Percentiles rank a stretch among this genome's conserved stretches.
Evolutionary conservation across 2,797 vertebrate species (phyloP).

Genomic region (Diplodus puntazzo): DNA sequence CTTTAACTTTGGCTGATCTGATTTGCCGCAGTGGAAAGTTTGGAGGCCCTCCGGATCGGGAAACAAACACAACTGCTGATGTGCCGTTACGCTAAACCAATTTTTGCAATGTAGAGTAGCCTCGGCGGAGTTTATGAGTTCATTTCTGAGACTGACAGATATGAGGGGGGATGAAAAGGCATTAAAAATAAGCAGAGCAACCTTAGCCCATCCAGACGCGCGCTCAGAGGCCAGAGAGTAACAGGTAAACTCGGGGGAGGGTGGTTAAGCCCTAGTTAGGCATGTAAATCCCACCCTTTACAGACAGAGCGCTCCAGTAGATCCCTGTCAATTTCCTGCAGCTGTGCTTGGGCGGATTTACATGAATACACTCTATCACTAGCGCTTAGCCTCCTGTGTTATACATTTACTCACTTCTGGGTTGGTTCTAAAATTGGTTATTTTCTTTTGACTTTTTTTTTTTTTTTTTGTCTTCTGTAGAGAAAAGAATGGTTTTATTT

Average conservation of each 20-base stretch:
- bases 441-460: constrained; percentile 54
- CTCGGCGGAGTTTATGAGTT: constrained; percentile 74
- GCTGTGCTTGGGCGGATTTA: constrained; percentile 86
- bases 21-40: constrained; percentile 42
- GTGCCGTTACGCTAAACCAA: constrained; percentile 43
- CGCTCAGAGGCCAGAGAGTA: constrained; percentile 81
- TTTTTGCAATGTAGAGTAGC: constrained; percentile 36
- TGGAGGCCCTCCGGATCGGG: neutral
- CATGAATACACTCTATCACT: constrained; percentile 87
- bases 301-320: constrained; percentile 87
- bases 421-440: constrained; percentile 68
- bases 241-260: constrained; percentile 88
- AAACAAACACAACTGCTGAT: constrained; percentile 54
- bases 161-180: constrained; percentile 83
- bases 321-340: constrained; percentile 90
- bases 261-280: constrained; percentile 89
- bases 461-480: constrained; percentile 54
- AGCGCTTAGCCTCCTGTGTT: constrained; percentile 79
- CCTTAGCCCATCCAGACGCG: constrained; percentile 73
- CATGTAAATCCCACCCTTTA: constrained; percentile 92
- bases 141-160: constrained; percentile 84
- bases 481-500: constrained; percentile 83
- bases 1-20: constrained; percentile 35
- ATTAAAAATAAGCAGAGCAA: constrained; percentile 82
- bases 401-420: constrained; percentile 74